Conservation (phyloP, 2,888 invertebrate species). For the Tenthredo distinguenda region DNA sequence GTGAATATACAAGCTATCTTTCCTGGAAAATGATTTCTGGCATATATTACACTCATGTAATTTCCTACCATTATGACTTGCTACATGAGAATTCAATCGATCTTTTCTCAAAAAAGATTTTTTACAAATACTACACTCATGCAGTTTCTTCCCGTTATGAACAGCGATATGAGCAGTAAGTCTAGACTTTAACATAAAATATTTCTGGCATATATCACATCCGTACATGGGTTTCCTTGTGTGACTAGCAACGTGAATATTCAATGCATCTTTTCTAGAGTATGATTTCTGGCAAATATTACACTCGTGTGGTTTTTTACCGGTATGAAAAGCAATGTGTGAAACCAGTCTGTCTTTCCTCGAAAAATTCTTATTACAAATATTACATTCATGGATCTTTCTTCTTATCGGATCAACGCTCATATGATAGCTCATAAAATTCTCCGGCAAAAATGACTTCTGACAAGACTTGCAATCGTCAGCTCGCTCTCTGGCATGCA, state of each 20-base stretch:
- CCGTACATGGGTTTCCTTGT: slow-evolving; percentile 26
- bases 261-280: slow-evolving; percentile 4
- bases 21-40: slow-evolving; percentile 22
- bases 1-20: slow-evolving; percentile 34
- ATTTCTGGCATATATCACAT: slow-evolving; percentile 32
- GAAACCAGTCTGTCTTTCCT: slow-evolving; percentile 25
- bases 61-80: slow-evolving; percentile 31
- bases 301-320: slow-evolving; percentile 22
- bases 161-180: slow-evolving; percentile 36
- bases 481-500: neutral
- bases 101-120: slow-evolving; percentile 20
- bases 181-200: slow-evolving; percentile 29
- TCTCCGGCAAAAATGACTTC: slow-evolving; percentile 8
- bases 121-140: slow-evolving; percentile 15
- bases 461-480: slow-evolving; percentile 17
- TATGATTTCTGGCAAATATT: slow-evolving; percentile 34
- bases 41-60: slow-evolving; percentile 29
- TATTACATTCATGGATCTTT: slow-evolving; percentile 16
- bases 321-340: slow-evolving; percentile 28
- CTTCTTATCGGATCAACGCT: neutral
- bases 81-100: slow-evolving; percentile 18
- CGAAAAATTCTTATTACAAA: slow-evolving; percentile 8
- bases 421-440: slow-evolving; percentile 10
- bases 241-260: slow-evolving; percentile 22
- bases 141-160: slow-evolving; percentile 12